Evolutionary conservation across 2,113 vertebrate genomes (phyloP).

Genomic region (Pelodiscus sinensis): DNA sequence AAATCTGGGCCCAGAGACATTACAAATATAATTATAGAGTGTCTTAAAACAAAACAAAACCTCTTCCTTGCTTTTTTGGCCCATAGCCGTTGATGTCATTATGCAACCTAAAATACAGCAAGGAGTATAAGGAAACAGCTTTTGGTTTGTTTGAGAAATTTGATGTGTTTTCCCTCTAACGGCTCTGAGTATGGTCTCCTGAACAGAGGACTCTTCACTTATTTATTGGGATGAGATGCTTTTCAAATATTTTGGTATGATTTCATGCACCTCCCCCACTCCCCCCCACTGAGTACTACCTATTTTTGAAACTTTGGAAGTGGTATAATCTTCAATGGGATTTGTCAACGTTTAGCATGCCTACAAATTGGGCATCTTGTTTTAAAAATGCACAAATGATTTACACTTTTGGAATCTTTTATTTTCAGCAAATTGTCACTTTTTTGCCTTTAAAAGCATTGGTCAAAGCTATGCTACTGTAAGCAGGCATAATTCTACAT

Average conservation of each 20-base stretch:
- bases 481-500: background rate
- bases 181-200: background rate
- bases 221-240: background rate
- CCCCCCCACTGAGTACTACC: too few relatives aligned
- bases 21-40: background rate
- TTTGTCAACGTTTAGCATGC: background rate
- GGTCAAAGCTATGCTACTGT: background rate
- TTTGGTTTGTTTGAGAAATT: background rate
- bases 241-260: background rate
- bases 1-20: background rate
- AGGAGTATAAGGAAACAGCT: background rate
- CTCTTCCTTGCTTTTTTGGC: background rate
- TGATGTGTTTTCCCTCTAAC: background rate
- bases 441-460: background rate
- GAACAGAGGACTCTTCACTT: background rate
- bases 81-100: background rate
- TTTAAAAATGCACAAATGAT: background rate
- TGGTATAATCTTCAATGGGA: background rate
- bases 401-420: background rate
- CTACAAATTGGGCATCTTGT: background rate
- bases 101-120: background rate
- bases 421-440: rapidly evolving
- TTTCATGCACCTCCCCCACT: background rate
- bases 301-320: too few relatives aligned
- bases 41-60: background rate